phyloP scores from a whole-genome alignment of 2,113 vertebrate species.

The Dromas ardeola region DNA sequence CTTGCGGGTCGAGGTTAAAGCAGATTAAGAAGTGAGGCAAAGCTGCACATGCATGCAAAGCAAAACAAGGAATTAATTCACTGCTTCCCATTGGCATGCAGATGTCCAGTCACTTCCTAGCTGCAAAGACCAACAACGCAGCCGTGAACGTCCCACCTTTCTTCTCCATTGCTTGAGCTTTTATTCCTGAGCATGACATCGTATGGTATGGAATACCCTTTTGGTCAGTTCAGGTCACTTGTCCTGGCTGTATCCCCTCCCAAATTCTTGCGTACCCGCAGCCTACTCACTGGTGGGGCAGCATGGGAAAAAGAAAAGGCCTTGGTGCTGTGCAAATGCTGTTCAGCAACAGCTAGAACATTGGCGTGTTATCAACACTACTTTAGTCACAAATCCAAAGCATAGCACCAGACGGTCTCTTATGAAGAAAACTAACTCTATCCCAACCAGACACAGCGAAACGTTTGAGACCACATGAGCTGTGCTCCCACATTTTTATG shows the following conservation, averaged over 20 bases:
- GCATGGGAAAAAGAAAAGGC: background rate
- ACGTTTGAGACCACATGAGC: background rate
- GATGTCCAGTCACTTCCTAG: background rate
- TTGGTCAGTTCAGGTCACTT: background rate
- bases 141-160: background rate
- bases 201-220: background rate
- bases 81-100: background rate
- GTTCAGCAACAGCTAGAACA: background rate
- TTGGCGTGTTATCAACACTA: accelerated
- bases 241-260: background rate
- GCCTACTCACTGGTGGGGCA: background rate
- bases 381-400: background rate
- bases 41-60: background rate
- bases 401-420: accelerated
- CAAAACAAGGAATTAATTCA: background rate
- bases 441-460: background rate
- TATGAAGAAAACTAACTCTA: background rate
- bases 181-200: background rate
- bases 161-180: background rate
- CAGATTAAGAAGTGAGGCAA: background rate
- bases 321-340: background rate
- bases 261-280: background rate
- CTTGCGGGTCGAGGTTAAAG: background rate
- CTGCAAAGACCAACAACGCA: background rate
- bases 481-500: background rate